Evolutionary conservation across 2,797 vertebrate genomes (phyloP).

Genomic region (Meda fulgida): DNA sequence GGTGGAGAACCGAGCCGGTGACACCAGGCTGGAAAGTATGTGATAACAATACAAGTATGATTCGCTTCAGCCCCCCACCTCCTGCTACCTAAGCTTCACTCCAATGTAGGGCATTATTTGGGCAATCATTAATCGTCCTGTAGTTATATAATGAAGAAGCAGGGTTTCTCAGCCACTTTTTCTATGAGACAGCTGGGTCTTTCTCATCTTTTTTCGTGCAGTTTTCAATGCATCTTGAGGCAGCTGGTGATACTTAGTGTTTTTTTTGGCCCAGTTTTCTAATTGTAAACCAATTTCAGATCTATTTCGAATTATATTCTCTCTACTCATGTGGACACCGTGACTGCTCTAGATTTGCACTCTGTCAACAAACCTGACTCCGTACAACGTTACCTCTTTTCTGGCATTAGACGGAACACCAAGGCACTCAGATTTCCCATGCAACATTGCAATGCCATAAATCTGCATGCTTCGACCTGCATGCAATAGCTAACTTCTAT

Average conservation of each 20-base stretch:
- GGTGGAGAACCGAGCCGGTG: constrained; percentile 55
- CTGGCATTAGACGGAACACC: constrained; percentile 11
- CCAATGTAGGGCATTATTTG: background rate
- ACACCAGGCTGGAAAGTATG: constrained; percentile 66
- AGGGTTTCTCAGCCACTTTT: background rate
- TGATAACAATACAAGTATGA: constrained; percentile 54
- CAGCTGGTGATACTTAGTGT: background rate
- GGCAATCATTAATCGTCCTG: background rate
- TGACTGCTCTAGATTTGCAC: background rate
- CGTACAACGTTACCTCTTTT: background rate
- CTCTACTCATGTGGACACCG: background rate
- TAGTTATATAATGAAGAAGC: background rate
- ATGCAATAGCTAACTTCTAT: constrained; percentile 47
- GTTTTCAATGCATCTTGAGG: background rate
- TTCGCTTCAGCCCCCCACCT: constrained; percentile 25
- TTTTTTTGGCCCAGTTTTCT: background rate
- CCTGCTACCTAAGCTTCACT: constrained; percentile 17
- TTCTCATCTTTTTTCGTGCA: background rate
- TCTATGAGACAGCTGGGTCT: background rate
- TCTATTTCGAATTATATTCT: constrained; percentile 22
- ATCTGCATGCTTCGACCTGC: constrained; percentile 24
- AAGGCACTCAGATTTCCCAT: constrained; percentile 41
- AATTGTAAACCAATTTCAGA: background rate
- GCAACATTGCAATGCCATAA: constrained; percentile 33
- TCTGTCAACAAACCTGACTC: constrained; percentile 15